Evolutionary conservation across 2,797 vertebrate genomes (phyloP).

Genomic region (Columba guinea): DNA sequence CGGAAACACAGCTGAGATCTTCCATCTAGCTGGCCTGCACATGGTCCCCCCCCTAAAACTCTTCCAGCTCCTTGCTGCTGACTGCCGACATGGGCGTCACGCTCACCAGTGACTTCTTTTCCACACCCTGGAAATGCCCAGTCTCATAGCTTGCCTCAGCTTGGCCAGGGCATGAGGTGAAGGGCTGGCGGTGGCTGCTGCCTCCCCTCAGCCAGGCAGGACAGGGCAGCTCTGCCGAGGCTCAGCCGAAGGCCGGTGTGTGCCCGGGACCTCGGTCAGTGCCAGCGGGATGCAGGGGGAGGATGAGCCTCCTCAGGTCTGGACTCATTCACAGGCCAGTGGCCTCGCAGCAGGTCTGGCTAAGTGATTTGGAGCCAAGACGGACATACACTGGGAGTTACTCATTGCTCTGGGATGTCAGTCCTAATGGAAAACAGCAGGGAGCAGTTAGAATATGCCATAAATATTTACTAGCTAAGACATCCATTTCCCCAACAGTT

Average conservation of each 20-base stretch:
- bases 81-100: neutral
- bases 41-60: neutral
- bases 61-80: neutral
- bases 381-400: neutral
- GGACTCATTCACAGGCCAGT: neutral
- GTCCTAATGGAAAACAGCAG: constrained; percentile 28
- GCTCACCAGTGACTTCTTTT: neutral
- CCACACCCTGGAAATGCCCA: fast-evolving
- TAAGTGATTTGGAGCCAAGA: neutral
- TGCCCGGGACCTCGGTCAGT: fast-evolving
- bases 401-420: constrained; percentile 26
- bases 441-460: neutral
- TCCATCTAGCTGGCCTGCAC: neutral
- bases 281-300: neutral
- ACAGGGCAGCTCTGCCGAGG: fast-evolving
- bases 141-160: neutral
- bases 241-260: neutral
- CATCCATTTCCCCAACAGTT: neutral
- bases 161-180: neutral
- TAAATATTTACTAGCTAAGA: constrained; percentile 43
- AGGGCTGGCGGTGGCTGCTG: neutral
- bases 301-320: neutral
- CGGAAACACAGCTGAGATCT: neutral
- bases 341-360: fast-evolving
- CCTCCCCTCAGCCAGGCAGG: neutral